Conservation (phyloP, 92 coral and sea anemone genomes). For the Epizoanthus ramosus region DNA sequence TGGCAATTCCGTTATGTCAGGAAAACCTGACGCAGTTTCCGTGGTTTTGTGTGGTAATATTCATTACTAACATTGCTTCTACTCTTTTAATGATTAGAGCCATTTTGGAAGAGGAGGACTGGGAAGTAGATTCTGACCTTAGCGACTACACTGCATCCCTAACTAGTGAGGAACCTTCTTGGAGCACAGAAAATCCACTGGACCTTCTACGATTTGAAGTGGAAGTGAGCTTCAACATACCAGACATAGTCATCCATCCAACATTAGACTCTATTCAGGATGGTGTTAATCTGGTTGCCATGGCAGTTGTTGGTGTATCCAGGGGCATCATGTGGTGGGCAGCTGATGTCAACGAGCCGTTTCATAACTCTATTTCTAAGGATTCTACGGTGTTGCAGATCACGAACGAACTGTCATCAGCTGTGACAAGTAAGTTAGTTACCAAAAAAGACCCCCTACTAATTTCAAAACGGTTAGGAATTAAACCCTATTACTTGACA, state of each 20-base stretch:
- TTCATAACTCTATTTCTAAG: slow-evolving; percentile 73
- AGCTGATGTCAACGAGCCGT: slow-evolving; percentile 90
- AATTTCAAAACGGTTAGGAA: too few relatives aligned
- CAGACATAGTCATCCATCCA: slow-evolving; percentile 91
- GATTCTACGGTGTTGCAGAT: slow-evolving; percentile 65
- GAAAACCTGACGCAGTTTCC: too few relatives aligned
- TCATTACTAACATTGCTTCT: background rate
- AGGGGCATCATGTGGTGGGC: slow-evolving; percentile 98
- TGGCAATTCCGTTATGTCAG: too few relatives aligned
- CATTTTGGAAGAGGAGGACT: slow-evolving; percentile 30
- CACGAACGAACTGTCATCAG: slow-evolving; percentile 68
- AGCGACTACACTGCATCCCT: slow-evolving; percentile 35
- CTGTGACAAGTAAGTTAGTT: slow-evolving; percentile 74
- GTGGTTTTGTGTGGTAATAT: too few relatives aligned
- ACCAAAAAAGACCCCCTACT: too few relatives aligned
- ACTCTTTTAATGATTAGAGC: background rate
- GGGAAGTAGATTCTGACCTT: slow-evolving; percentile 7
- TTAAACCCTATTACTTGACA: too few relatives aligned
- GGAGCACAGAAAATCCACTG: slow-evolving; percentile 28
- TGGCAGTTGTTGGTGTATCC: slow-evolving; percentile 75
- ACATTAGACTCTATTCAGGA: slow-evolving; percentile 76
- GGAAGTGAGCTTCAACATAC: slow-evolving; percentile 87
- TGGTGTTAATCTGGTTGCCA: slow-evolving; percentile 81
- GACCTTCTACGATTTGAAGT: slow-evolving; percentile 84
- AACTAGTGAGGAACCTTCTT: slow-evolving; percentile 13